These are phyloP conservation scores for Centroberyx gerrardi DNA, from an alignment of 2,797 vertebrate species.

Conservation along the genomic window DNA sequence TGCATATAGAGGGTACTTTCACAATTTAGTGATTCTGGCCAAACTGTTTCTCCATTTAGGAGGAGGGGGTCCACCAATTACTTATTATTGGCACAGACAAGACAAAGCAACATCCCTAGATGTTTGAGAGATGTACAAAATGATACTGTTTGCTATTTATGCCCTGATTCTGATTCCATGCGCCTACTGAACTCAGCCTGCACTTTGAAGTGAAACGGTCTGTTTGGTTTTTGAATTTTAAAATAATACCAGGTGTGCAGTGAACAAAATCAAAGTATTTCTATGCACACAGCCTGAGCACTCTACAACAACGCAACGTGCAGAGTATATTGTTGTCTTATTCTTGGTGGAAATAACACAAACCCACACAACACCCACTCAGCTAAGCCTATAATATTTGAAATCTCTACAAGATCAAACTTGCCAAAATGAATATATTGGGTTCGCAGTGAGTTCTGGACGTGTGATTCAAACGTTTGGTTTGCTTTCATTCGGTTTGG, in stretches of 20 bases:
- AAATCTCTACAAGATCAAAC: conserved; percentile 9
- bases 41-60: neutral
- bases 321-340: conserved; percentile 24
- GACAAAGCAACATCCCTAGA: conserved; percentile 36
- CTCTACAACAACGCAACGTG: conserved; percentile 31
- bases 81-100: conserved; percentile 33
- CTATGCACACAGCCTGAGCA: conserved; percentile 24
- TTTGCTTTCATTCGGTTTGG: neutral
- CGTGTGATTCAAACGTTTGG: conserved; percentile 23
- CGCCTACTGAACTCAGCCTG: conserved; percentile 36
- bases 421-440: conserved; percentile 15
- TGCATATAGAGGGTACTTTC: neutral
- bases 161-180: conserved; percentile 49
- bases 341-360: conserved; percentile 21
- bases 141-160: conserved; percentile 31
- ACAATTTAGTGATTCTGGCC: neutral
- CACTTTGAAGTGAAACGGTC: conserved; percentile 57
- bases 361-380: conserved; percentile 24
- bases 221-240: conserved; percentile 53
- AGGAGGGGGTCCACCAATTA: conserved; percentile 27
- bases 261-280: conserved; percentile 62
- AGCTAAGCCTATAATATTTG: conserved; percentile 32
- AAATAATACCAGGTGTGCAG: conserved; percentile 64
- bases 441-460: neutral
- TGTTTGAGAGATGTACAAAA: conserved; percentile 54